Evolutionary conservation across 1,140 invertebrate species (phyloP), one percentile per base, ranked within the genome.

Genomic region (Parasteatoda tepidariorum): DNA sequence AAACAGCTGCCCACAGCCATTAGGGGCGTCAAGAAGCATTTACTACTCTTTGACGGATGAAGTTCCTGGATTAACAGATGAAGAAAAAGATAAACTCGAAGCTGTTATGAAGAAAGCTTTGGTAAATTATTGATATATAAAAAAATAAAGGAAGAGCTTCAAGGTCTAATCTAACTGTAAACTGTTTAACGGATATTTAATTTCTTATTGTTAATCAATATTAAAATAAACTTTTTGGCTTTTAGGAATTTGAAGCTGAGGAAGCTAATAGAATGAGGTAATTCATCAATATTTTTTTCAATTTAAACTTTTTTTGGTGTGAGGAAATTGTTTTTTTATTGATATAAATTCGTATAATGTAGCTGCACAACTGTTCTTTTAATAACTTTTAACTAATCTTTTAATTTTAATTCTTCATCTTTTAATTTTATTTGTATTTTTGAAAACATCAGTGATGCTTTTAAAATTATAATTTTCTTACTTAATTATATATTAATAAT

Each of bases 171-270:
- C 15, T 3, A 3, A 38, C 0, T 30, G 24, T 33, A 1, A 26
- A 15, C n/a, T 59, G 9, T 59, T 61, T 31, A 22, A 38, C 5
- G 1, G 26, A 18, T 4, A 24, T 1, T 1, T 15, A n/a, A 57
- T 34, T 24, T 26, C 81, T 34, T 0, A 38, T 31, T 22, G 67
- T 26, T 28, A 68, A 2, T 75, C 7, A 22, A 24, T 73, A 34
- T 38, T 6, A 26, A 61, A 6, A n/a, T 15, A 70, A 15, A 33
- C 22, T 15, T 66, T 83, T 75, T 64, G 9, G 70, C 84, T 84
- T 81, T 34, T 67, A 87, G 86, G 83, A 87, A 78, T 87, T 87
- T 82, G 86, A 87, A 67, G 85, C 78, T 26, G 84, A 85, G 59
- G 86, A 87, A 79, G 82, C 85, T 41, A 74, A 70, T 79, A 71